phyloP scores from a whole-genome alignment of 1,140 invertebrate genomes.

The Diachasma alloeum region DNA sequence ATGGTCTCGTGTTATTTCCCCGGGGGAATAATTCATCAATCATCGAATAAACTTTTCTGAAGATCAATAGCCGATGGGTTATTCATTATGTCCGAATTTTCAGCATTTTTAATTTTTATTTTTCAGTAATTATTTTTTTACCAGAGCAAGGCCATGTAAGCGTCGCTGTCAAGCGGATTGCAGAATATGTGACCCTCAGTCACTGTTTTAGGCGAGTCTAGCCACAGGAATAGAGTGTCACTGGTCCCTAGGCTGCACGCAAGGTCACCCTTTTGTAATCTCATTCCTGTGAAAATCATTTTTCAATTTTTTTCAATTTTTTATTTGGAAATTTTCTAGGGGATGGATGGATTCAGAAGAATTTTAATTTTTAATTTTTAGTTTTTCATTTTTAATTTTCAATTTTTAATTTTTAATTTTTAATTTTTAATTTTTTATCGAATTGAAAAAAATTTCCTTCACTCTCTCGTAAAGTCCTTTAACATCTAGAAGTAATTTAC shows the following conservation, averaged over 20 bases:
- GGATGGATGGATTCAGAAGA: too few species aligned
- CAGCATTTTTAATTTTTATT: neutral
- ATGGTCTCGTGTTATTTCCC: conserved; percentile 10
- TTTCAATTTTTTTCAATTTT: neutral
- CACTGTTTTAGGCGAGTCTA: conserved; percentile 72
- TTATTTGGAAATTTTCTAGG: too few species aligned
- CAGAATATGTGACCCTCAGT: conserved; percentile 86
- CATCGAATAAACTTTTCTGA: too few species aligned
- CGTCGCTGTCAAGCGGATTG: conserved; percentile 79
- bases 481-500: conserved; percentile 57
- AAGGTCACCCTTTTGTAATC: conserved; percentile 81
- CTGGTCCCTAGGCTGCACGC: conserved; percentile 92
- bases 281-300: conserved; percentile 71
- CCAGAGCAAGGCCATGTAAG: conserved; percentile 92
- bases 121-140: conserved; percentile 56
- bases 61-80: too few species aligned
- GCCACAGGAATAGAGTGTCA: conserved; percentile 88
- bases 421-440: too few species aligned
- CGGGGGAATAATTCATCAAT: neutral
- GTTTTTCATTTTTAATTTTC: too few species aligned
- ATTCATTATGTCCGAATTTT: neutral
- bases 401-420: too few species aligned
- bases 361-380: neutral
- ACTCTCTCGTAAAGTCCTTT: too few species aligned
- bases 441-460: too few species aligned